Evolutionary conservation across 2,113 vertebrate genomes (phyloP), one percentile per base, ranked within the genome.

Genomic region (Pelvicachromis taeniatus): DNA sequence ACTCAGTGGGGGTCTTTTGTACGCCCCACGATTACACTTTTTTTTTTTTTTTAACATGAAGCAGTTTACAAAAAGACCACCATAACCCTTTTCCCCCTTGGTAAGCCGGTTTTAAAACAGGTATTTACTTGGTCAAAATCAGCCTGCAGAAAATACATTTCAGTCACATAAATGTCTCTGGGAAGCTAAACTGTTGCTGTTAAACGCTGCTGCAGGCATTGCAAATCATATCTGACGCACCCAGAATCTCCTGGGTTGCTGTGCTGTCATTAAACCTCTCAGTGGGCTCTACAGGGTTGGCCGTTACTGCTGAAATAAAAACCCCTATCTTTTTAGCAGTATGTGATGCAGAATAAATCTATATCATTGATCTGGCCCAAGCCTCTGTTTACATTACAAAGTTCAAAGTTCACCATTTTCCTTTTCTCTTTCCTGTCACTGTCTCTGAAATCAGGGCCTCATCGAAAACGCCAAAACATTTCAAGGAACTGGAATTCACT

Each of bases 161-260:
- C 4, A 83, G 29, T 5, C 23, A 45, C 50, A 19, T 65, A 26
- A 58, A 45, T 77, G 65, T 78, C n/a, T 31, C 19, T 35, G 35
- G 3, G 13, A 63, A 81, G 80, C 53, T 61, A 50, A 73, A 73
- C 40, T 73, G 65, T 16, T 48, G 65, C 38, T 26, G 65, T 48
- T 29, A 11, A 80, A 40, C 9, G 40, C 56, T 48, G 68, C 85
- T 80, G 80, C 82, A 89, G 85, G 40, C 13, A 26, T 16, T 78
- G n/a, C 84, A 79, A 91, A 90, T 91, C 80, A 87, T 17, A 65
- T 54, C 26, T 88, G 78, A 48, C 82, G 75, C 58, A 38, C 33
- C 17, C 9, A 45, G 26, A 31, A 4, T 83, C 87, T 78, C 84
- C 81, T 45, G 85, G 61, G 61, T 84, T 82, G 77, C 56, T 82